A percentile compares a stretch with the other conserved stretches of the same genome.
These are phyloP conservation scores for Pelvicachromis taeniatus DNA, from an alignment of 2,113 vertebrate species.

Conservation along the genomic window DNA sequence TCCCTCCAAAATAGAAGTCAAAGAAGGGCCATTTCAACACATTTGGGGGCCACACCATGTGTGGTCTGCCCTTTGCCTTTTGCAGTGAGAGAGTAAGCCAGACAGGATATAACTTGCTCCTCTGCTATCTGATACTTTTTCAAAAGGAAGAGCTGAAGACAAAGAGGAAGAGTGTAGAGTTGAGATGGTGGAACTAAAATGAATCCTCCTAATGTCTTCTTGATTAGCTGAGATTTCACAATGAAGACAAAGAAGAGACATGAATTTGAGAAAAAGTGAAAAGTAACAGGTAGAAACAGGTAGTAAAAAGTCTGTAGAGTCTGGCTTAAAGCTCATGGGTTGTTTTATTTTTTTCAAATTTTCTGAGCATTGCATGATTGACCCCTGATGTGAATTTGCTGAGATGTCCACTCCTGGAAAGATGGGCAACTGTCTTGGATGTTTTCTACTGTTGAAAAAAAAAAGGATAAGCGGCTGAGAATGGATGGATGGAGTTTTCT, in stretches of 20 bases:
- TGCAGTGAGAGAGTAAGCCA: neutral
- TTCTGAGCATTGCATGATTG: too few relatives aligned
- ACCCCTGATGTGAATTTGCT: too few relatives aligned
- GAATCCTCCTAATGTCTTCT: neutral
- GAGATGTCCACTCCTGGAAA: too few relatives aligned
- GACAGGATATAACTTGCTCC: constrained; percentile 32
- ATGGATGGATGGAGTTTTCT: too few relatives aligned
- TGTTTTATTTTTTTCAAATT: too few relatives aligned
- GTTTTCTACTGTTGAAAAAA: too few relatives aligned
- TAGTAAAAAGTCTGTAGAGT: neutral
- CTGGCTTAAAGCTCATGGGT: neutral
- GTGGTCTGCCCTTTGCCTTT: constrained; percentile 42
- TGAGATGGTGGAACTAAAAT: neutral
- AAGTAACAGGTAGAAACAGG: too few relatives aligned
- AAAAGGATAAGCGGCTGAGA: too few relatives aligned
- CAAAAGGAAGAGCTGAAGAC: neutral
- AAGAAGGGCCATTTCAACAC: neutral
- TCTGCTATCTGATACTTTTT: constrained; percentile 18
- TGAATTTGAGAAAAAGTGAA: neutral
- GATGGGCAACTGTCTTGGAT: too few relatives aligned
- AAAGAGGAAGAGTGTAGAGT: neutral
- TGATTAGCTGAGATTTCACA: neutral
- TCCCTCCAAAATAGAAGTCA: neutral
- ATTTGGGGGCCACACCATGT: neutral
- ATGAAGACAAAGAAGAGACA: neutral